Base-by-base conservation (phyloP, 2,888 invertebrate species). In the Galeruca laticollis region DNA sequence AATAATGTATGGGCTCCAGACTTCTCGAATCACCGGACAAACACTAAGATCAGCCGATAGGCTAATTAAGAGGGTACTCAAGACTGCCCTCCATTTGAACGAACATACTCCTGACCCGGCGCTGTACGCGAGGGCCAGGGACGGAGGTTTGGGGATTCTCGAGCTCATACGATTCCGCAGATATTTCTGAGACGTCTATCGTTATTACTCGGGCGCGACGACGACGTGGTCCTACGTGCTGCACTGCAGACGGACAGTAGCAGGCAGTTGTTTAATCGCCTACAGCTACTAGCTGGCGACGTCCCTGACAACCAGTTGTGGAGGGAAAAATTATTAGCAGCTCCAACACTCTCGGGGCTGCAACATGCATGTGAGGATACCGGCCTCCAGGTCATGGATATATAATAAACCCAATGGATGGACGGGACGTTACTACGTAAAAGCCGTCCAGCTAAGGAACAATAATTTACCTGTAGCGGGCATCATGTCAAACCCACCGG, bases 51-150 rank as follows among this genome's bases (percentile, higher is more conserved):
- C 60, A 4, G 68, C 57, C 5, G 71, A 75, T 33, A 54, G 67
- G n/a, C 21, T 69, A 5, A 52, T 65, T 72, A 5, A 65, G 65
- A 3, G 43, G 69, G 37, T n/a, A 70, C 15, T 75, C 11, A 69
- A 77, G 56, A 31, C 60, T 9, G 83, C 84, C 79, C 85, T 87
- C 86, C 88, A 88, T 86, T 86, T 88, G 85, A 83, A 86, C 84
- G 85, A n/a, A n/a, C n/a, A n/a, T n/a, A n/a, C n/a, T 60, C 81
- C 83, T 0, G 82, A 84, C 0, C 75, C 86, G 0, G 8, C 61
- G 71, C 74, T 77, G 67, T 79, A 73, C 72, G 78, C 73, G 26
- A 74, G 65, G 60, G n/a, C 69, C 43, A 10, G 64, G 40, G 79
- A 78, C 43, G 80, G 80, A 2, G 78, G 78, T 0, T 68, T 81